These are phyloP conservation scores for Delphinapterus leucas DNA, from an alignment of 2,113 vertebrate genomes.

Conservation along the genomic window DNA sequence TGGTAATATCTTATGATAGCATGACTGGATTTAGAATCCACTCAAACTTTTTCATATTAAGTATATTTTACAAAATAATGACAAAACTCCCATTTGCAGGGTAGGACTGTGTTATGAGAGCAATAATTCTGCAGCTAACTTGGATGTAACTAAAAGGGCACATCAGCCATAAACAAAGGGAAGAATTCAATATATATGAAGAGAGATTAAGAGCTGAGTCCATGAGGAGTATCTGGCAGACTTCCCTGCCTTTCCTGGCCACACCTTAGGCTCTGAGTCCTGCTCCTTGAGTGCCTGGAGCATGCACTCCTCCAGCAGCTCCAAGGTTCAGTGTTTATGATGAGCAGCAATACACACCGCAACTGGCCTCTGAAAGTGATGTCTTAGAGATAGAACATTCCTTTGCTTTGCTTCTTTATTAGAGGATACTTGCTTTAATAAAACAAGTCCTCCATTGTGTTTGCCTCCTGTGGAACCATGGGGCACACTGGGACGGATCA, in stretches of 20 bases:
- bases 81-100: constrained; percentile 21
- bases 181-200: neutral
- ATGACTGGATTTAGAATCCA: neutral
- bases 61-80: constrained; percentile 43
- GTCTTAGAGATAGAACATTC: neutral
- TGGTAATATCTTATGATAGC: neutral
- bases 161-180: neutral
- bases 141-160: neutral
- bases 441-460: neutral
- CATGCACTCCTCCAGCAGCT: neutral
- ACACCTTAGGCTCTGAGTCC: neutral
- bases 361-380: neutral
- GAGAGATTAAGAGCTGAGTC: neutral
- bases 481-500: neutral
- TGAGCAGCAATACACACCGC: neutral
- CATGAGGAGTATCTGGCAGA: neutral
- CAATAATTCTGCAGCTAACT: constrained; percentile 18
- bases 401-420: neutral
- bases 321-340: neutral
- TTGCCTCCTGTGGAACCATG: neutral
- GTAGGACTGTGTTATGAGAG: neutral
- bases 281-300: neutral
- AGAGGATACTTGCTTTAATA: neutral
- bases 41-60: constrained; percentile 17
- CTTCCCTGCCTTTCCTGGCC: neutral